Evolutionary conservation across 2,888 invertebrate species (phyloP).

Genomic region (Noctuana brunneofusca): DNA sequence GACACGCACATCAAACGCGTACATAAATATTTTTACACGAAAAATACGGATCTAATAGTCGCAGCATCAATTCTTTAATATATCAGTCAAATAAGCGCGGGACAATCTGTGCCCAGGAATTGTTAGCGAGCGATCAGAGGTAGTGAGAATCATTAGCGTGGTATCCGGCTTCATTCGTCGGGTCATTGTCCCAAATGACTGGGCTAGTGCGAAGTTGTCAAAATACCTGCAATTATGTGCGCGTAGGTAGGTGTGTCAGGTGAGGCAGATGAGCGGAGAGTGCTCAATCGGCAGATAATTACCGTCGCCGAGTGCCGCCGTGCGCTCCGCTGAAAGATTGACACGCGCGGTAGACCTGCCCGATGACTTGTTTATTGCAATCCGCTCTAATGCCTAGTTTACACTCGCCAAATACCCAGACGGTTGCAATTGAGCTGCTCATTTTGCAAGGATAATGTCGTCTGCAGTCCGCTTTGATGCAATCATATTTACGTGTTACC

Average conservation of each 20-base stretch:
- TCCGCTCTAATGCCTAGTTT: slow-evolving; percentile 53
- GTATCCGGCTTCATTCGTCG: slow-evolving; percentile 37
- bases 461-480: slow-evolving; percentile 25
- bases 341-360: slow-evolving; percentile 54
- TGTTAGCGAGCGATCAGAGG: slow-evolving; percentile 30
- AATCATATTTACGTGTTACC: slow-evolving; percentile 20
- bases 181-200: slow-evolving; percentile 57
- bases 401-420: slow-evolving; percentile 44
- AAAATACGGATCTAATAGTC: slow-evolving; percentile 60
- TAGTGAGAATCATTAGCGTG: slow-evolving; percentile 39
- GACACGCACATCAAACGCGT: slow-evolving; percentile 65
- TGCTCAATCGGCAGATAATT: slow-evolving; percentile 66
- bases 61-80: slow-evolving; percentile 44
- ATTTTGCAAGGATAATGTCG: slow-evolving; percentile 32
- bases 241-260: slow-evolving; percentile 58
- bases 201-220: slow-evolving; percentile 61
- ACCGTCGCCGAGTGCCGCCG: slow-evolving; percentile 57
- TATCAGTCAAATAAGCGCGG: slow-evolving; percentile 44
- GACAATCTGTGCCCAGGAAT: slow-evolving; percentile 37
- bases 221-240: slow-evolving; percentile 65
- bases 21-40: slow-evolving; percentile 56
- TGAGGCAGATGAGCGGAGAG: slow-evolving; percentile 45
- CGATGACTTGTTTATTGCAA: slow-evolving; percentile 71
- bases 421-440: slow-evolving; percentile 29
- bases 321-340: slow-evolving; percentile 68